phyloP scores from a whole-genome alignment of 2,797 vertebrate genomes.

The Xyrichtys novacula region DNA sequence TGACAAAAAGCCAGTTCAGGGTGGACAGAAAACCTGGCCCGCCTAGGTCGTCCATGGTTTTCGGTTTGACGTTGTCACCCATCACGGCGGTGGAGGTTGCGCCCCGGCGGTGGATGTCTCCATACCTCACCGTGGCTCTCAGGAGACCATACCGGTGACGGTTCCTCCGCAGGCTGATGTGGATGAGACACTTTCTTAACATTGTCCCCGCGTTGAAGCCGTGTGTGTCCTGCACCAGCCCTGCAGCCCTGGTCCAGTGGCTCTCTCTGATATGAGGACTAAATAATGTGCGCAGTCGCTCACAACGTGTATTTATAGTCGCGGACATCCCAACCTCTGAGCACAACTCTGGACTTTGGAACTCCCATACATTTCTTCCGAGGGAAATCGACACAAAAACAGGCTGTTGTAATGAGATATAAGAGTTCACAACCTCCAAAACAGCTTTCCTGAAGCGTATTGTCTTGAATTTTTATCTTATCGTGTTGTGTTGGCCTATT shows the following conservation, averaged over 20 bases:
- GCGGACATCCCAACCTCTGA: not conserved
- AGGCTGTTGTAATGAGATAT: not conserved
- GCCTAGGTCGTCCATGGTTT: conserved; percentile 75
- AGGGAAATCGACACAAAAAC: not conserved
- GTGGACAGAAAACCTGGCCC: conserved; percentile 77
- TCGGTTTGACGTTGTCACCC: conserved; percentile 45
- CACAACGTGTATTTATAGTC: not conserved
- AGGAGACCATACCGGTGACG: conserved; percentile 16
- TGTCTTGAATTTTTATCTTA: not conserved
- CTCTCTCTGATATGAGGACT: not conserved
- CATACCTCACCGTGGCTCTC: not conserved
- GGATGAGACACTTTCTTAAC: conserved; percentile 51
- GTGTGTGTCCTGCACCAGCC: not conserved
- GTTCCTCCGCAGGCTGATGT: conserved; percentile 13
- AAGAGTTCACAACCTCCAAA: not conserved
- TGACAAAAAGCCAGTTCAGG: conserved; percentile 83
- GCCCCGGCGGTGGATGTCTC: not conserved
- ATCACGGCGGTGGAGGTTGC: conserved; percentile 28
- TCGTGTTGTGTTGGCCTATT: not conserved
- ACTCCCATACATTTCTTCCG: not conserved
- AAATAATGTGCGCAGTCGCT: not conserved
- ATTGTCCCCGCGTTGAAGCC: conserved; percentile 39
- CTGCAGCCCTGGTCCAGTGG: not conserved
- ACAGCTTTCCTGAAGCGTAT: not conserved
- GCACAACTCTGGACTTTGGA: conserved; percentile 5